A percentile compares a stretch with the other conserved stretches of the same genome.
These are phyloP conservation scores for Melipona beecheii DNA, from an alignment of 2,888 invertebrate genomes.

Conservation along the genomic window DNA sequence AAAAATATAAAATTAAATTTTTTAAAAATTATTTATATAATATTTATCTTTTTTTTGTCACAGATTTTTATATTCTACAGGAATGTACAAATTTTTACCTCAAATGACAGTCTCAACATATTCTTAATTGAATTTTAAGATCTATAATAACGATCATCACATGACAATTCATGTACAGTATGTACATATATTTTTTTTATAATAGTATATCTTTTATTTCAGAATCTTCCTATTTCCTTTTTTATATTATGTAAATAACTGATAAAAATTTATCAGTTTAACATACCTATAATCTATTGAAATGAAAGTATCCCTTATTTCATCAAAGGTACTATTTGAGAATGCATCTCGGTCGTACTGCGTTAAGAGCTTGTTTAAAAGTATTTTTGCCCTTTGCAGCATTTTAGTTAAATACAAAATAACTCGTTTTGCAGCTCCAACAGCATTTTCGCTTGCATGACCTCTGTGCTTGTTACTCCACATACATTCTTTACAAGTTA, in stretches of 20 bases:
- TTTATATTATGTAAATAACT: not conserved
- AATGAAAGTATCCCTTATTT: conserved; percentile 13
- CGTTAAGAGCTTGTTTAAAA: conserved; percentile 75
- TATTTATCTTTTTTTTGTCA: conserved; percentile 1
- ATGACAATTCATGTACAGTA: conserved; percentile 58
- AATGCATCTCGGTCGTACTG: conserved; percentile 71
- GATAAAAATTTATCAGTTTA: not conserved
- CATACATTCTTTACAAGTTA: conserved; percentile 80
- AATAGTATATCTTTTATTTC: not conserved
- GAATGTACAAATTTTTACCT: conserved; percentile 54
- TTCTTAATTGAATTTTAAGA: not conserved
- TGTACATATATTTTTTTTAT: not conserved
- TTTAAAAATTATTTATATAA: not conserved
- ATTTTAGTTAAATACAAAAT: conserved; percentile 66
- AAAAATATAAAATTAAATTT: conserved; percentile 24
- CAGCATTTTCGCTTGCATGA: conserved; percentile 79
- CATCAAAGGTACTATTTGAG: conserved; percentile 44
- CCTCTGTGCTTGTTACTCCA: conserved; percentile 79
- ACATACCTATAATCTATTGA: conserved; percentile 45
- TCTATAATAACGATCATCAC: conserved; percentile 44
- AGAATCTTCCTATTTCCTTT: not conserved
- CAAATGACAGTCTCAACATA: conserved; percentile 63
- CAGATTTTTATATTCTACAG: not conserved
- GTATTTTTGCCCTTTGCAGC: conserved; percentile 71
- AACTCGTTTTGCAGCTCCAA: conserved; percentile 76